Evolutionary conservation across 2,888 invertebrate genomes (phyloP).

Genomic region (Macrosoma leucophasiata): DNA sequence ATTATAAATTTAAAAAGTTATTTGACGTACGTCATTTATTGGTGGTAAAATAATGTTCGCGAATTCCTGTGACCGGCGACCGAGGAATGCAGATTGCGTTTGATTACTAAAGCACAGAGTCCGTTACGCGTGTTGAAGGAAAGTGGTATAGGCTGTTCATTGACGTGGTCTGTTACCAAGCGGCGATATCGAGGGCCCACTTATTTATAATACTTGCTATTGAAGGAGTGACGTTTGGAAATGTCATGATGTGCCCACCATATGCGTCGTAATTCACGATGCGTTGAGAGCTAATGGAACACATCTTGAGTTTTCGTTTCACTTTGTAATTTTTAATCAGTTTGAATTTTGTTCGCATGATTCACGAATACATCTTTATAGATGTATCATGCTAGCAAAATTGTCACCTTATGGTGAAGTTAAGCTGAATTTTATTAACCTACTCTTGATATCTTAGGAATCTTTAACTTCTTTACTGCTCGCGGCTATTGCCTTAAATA

Average conservation of each 20-base stretch:
- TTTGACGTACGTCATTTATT: slow-evolving; percentile 38
- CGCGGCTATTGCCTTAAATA: no score
- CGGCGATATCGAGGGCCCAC: no score
- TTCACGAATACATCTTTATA: slow-evolving; percentile 6
- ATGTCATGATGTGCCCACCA: slow-evolving; percentile 38
- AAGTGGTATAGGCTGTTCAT: slow-evolving; percentile 14
- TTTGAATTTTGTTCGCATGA: no score
- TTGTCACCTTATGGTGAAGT: not conserved
- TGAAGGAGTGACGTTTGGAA: slow-evolving; percentile 29
- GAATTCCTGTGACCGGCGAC: no score
- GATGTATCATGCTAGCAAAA: slow-evolving; percentile 4
- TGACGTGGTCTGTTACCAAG: slow-evolving; percentile 12
- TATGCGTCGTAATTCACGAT: slow-evolving; percentile 36
- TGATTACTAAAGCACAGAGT: slow-evolving; percentile 33
- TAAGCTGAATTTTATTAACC: no score
- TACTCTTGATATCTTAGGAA: no score
- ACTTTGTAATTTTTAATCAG: no score
- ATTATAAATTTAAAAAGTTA: slow-evolving; percentile 40
- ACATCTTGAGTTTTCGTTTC: slow-evolving; percentile 32
- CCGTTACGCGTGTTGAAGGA: slow-evolving; percentile 31
- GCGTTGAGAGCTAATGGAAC: slow-evolving; percentile 39
- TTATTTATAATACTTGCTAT: no score
- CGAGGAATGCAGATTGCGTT: slow-evolving; percentile 39
- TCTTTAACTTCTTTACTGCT: no score
- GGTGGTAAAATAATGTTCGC: slow-evolving; percentile 37